Evolutionary conservation across 2,113 vertebrate species (phyloP), one percentile per base, ranked within the genome.

Genomic region (Anoplopoma fimbria): DNA sequence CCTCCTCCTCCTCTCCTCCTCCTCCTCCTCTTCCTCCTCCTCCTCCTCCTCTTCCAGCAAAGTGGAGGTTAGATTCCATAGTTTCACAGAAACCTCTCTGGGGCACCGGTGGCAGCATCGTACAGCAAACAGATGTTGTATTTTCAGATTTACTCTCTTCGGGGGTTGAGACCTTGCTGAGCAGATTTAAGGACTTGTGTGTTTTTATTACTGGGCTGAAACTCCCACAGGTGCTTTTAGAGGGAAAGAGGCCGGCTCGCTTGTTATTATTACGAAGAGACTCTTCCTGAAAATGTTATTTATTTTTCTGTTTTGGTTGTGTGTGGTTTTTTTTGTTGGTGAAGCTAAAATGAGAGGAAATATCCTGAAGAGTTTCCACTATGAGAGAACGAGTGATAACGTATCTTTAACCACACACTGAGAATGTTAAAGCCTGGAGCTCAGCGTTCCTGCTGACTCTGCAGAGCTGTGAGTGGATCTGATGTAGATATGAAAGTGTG

Each of bases 21-120:
- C 86, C 83, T 92, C 91, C 81, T 90, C 85, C 81, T 92, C 91
- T 83, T 90, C 86, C 83, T 92, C 91, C 85, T 90, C 86, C 81
- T 92, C 90, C 85, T 88, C 47, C 47, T 49, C 45, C 19, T 55
- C 45, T 74, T 75, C 75, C 75, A 58, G 83, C 5, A 7, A 34
- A 74, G 77, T 40, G 19, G 69, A 85, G 77, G 60, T 87, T 65
- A 77, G 76, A 83, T 83, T 87, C 68, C 81, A 79, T 33, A 34
- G 60, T 82, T 77, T 53, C 33, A 60, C 58, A n/a, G 21, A 82
- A 81, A 29, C 9, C 71, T 82, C 77, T 81, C 51, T 4, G 1
- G 36, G 68, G 76, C 73, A 79, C 33, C 14, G 12, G 65, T 75
- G 67, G 84, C 84, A 61, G n/a, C 63, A 29, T 12, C 42, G n/a